Percentiles rank a stretch among this genome's conserved stretches.
Evolutionary conservation across 2,113 vertebrate species (phyloP).

Genomic region (Rhinoderma darwinii): DNA sequence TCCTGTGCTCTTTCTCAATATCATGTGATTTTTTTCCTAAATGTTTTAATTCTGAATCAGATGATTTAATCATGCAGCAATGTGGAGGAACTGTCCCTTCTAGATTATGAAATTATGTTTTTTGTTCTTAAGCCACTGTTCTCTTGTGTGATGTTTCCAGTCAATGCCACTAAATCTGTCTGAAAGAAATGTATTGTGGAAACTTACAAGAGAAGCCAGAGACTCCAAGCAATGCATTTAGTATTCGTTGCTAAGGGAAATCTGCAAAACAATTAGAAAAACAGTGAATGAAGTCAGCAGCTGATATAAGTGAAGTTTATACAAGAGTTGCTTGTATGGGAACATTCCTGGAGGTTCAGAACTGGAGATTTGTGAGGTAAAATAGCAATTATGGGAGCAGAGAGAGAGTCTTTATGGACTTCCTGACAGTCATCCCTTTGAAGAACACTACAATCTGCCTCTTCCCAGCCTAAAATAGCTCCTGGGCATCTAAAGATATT

Average conservation of each 20-base stretch:
- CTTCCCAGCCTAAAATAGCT: not conserved
- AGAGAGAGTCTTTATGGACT: not conserved
- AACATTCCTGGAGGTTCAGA: no score
- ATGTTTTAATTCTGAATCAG: no score
- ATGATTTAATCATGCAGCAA: no score
- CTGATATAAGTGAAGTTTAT: not conserved
- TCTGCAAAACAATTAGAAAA: not conserved
- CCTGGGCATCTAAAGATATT: no score
- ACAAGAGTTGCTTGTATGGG: not conserved
- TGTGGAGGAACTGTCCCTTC: no score
- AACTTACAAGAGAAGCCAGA: not conserved
- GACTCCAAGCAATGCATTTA: not conserved
- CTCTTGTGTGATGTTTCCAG: not conserved
- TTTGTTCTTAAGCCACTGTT: no score
- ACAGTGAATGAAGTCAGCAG: not conserved
- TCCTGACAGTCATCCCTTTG: not conserved
- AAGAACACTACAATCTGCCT: not conserved
- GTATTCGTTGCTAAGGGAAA: not conserved
- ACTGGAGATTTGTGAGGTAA: not conserved
- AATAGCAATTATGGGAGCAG: not conserved
- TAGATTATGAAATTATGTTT: no score
- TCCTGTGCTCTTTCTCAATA: no score
- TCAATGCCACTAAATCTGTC: not conserved
- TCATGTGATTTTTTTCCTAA: no score
- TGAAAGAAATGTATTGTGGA: slow-evolving; percentile 1